phyloP scores from a whole-genome alignment of 2,888 invertebrate genomes.

The Aleiodes testaceus region DNA sequence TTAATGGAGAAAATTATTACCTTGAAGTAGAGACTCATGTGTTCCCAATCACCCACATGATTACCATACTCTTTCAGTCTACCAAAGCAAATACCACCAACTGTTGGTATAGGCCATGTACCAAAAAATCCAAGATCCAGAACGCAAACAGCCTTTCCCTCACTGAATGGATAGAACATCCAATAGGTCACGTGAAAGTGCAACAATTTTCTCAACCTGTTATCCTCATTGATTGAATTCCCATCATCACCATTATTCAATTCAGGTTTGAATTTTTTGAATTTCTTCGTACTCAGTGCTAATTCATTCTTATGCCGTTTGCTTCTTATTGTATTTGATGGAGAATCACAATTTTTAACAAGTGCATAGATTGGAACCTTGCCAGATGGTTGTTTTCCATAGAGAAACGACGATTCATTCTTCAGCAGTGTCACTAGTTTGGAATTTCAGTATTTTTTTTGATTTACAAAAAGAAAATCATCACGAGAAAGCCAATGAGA shows the following conservation, averaged over 20 bases:
- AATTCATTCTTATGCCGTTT: slow-evolving; percentile 28
- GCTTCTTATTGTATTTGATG: background rate
- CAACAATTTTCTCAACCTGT: slow-evolving; percentile 61
- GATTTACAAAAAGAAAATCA: background rate
- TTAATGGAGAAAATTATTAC: slow-evolving; percentile 53
- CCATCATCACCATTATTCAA: slow-evolving; percentile 17
- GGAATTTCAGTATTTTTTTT: background rate
- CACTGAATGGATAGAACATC: slow-evolving; percentile 82
- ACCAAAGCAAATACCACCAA: slow-evolving; percentile 78
- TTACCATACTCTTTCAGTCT: slow-evolving; percentile 77
- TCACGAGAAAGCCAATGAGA: background rate
- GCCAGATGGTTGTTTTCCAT: slow-evolving; percentile 76
- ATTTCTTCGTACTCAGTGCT: slow-evolving; percentile 22
- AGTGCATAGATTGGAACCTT: slow-evolving; percentile 78
- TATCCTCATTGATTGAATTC: slow-evolving; percentile 49
- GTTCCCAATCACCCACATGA: slow-evolving; percentile 83
- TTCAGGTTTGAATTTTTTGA: slow-evolving; percentile 30
- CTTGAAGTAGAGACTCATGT: slow-evolving; percentile 78
- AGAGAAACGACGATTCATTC: slow-evolving; percentile 76
- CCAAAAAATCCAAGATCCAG: slow-evolving; percentile 75
- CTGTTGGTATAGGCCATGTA: slow-evolving; percentile 76
- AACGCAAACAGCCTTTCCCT: slow-evolving; percentile 76
- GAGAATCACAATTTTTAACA: slow-evolving; percentile 73
- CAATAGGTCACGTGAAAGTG: slow-evolving; percentile 81
- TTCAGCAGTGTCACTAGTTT: slow-evolving; percentile 69